Percentiles rank a stretch among this genome's conserved stretches.
These are phyloP conservation scores for Arctia plantaginis DNA, from an alignment of 2,888 invertebrate species.

Conservation along the genomic window DNA sequence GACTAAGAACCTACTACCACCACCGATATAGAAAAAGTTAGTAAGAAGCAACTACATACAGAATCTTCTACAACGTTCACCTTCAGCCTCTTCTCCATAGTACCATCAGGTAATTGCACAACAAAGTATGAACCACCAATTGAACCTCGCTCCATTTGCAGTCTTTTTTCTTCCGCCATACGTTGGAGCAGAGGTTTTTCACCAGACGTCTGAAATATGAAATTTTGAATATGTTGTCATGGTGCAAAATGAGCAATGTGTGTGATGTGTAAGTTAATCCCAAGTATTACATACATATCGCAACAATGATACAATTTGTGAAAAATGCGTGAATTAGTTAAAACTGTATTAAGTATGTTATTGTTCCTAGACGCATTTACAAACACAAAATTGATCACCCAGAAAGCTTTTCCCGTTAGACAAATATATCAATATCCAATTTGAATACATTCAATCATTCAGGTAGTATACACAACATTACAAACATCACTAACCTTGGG, in stretches of 20 bases:
- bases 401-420: conserved; percentile 19
- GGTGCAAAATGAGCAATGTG: conserved; percentile 19
- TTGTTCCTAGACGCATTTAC: conserved; percentile 18
- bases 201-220: conserved; percentile 80
- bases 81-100: conserved; percentile 95
- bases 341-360: conserved; percentile 4
- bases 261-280: conserved; percentile 20
- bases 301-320: conserved; percentile 13
- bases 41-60: conserved; percentile 50
- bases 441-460: conserved; percentile 2
- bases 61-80: conserved; percentile 78
- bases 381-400: conserved; percentile 13
- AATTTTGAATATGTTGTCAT: conserved; percentile 18
- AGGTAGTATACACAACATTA: not conserved
- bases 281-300: conserved; percentile 12
- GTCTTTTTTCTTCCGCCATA: conserved; percentile 96
- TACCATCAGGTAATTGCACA: conserved; percentile 96
- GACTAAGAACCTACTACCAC: conserved; percentile 9
- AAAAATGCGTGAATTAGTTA: conserved; percentile 8
- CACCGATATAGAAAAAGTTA: conserved; percentile 31
- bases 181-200: conserved; percentile 94
- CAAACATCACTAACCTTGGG: conserved; percentile 84
- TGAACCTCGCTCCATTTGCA: conserved; percentile 96
- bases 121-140: conserved; percentile 95
- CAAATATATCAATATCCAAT: conserved; percentile 8